These are phyloP conservation scores for Drosophila micromelanica DNA, from an alignment of 1,140 invertebrate genomes.

Conservation along the genomic window DNA sequence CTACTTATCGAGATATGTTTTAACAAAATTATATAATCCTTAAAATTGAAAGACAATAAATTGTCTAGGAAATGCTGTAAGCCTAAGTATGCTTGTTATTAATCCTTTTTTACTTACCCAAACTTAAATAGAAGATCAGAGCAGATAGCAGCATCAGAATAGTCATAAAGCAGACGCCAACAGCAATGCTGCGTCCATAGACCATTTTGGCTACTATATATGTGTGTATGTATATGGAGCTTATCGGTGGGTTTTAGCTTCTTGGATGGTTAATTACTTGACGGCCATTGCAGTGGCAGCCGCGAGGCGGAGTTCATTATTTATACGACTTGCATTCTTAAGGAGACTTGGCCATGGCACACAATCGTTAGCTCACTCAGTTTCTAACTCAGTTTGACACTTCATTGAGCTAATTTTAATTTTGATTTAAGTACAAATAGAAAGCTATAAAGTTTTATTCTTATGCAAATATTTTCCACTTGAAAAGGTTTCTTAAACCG, in stretches of 20 bases:
- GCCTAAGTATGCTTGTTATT: no score
- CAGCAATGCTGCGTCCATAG: conserved; percentile 76
- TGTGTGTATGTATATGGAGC: no score
- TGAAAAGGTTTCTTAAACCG: conserved; percentile 42
- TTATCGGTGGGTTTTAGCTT: conserved; percentile 40
- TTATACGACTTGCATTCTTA: conserved; percentile 37
- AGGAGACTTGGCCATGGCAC: conserved; percentile 42
- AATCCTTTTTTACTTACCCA: conserved; percentile 55
- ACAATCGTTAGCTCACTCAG: conserved; percentile 44
- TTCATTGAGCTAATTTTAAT: conserved; percentile 64
- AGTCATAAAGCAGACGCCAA: conserved; percentile 66
- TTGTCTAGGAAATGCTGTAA: no score
- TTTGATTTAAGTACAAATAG: background rate
- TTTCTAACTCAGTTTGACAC: conserved; percentile 56
- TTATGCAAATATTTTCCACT: conserved; percentile 52
- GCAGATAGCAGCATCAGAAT: conserved; percentile 64
- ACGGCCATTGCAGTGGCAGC: conserved; percentile 36
- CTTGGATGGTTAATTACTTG: conserved; percentile 63
- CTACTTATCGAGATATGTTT: no score
- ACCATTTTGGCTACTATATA: conserved; percentile 60
- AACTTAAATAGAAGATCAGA: conserved; percentile 72
- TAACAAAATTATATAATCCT: no score
- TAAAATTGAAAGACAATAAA: no score
- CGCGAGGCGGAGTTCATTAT: conserved; percentile 66
- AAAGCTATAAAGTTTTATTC: background rate